Percentiles rank a stretch among this genome's conserved stretches.
These are phyloP conservation scores for Chitala chitala DNA, from an alignment of 2,113 vertebrate genomes.

Conservation along the genomic window DNA sequence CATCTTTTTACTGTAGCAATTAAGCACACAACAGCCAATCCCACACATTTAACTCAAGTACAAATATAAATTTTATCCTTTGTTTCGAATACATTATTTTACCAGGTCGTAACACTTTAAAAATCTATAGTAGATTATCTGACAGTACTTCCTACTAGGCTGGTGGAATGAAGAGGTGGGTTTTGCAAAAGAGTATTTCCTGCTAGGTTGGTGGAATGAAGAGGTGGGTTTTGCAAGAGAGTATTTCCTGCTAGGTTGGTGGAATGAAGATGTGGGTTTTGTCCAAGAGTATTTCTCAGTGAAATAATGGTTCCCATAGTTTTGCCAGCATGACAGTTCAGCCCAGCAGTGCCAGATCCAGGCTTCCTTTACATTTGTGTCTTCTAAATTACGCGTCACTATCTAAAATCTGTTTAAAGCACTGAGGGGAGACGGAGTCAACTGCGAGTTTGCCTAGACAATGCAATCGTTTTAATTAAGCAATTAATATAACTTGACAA, in stretches of 20 bases:
- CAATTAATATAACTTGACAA: constrained; percentile 52
- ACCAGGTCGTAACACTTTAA: no score
- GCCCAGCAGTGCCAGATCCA: constrained; percentile 13
- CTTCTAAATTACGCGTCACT: constrained; percentile 20
- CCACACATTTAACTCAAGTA: neutral
- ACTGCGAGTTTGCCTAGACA: constrained; percentile 39
- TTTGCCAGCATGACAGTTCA: neutral
- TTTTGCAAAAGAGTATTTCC: neutral
- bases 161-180: no score
- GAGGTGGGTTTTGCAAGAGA: neutral
- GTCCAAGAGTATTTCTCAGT: neutral
- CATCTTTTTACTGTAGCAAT: neutral
- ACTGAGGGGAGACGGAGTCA: constrained; percentile 32
- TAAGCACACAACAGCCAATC: neutral
- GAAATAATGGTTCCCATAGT: neutral
- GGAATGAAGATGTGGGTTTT: constrained; percentile 15
- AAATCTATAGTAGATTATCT: no score
- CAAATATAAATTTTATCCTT: neutral
- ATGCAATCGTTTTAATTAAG: constrained; percentile 51
- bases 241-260: neutral
- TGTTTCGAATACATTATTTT: neutral
- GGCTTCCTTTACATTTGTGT: neutral
- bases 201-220: no score
- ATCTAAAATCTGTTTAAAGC: constrained; percentile 32
- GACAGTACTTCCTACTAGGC: neutral